A percentile compares a stretch with the other conserved stretches of the same genome.
Evolutionary conservation across 2,797 vertebrate species (phyloP).

Genomic region (Gymnodraco acuticeps): DNA sequence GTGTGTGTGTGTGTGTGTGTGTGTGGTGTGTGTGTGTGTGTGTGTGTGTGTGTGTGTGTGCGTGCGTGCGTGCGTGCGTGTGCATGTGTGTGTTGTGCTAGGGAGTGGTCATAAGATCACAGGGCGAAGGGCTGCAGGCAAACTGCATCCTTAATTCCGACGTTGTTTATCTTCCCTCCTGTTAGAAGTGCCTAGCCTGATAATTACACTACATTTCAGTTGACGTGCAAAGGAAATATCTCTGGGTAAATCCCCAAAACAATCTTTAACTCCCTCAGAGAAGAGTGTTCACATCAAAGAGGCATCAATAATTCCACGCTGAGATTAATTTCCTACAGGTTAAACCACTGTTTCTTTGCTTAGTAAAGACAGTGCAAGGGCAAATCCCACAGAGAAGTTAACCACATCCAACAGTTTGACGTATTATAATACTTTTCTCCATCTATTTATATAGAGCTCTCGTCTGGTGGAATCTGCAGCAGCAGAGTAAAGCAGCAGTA

Average conservation of each 20-base stretch:
- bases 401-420: conserved; percentile 10
- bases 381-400: conserved; percentile 29
- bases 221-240: conserved; percentile 56
- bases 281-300: conserved; percentile 69
- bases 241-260: conserved; percentile 67
- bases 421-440: conserved; percentile 6
- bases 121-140: conserved; percentile 59
- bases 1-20: background rate
- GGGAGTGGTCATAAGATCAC: conserved; percentile 58
- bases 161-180: conserved; percentile 65
- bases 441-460: conserved; percentile 30
- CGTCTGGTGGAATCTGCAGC: conserved; percentile 9
- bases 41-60: background rate
- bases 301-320: conserved; percentile 53
- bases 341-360: conserved; percentile 54
- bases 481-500: conserved; percentile 14
- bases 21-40: background rate
- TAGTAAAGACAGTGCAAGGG: conserved; percentile 9
- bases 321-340: conserved; percentile 71
- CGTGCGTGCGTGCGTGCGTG: background rate
- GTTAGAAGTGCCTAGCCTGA: conserved; percentile 54
- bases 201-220: conserved; percentile 68
- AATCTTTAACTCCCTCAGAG: conserved; percentile 58
- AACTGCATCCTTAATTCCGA: conserved; percentile 76
- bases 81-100: background rate